Conservation (phyloP, 2,888 invertebrate genomes). For the Drosophila quasianomalipes region DNA sequence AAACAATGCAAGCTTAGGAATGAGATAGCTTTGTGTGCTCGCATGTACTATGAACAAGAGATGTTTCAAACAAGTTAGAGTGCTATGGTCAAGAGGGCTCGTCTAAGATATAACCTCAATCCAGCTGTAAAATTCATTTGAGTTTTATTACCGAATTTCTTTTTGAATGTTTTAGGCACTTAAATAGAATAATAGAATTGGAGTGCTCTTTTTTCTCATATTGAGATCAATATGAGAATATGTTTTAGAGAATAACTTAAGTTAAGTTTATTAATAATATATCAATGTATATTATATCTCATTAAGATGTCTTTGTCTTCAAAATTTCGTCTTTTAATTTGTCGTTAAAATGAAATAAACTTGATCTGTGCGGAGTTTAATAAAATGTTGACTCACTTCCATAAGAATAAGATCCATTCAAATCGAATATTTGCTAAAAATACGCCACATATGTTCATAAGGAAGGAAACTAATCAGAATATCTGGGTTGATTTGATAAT, state of each 20-base stretch:
- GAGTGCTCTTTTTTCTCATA: too few species aligned
- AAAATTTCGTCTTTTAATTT: neutral
- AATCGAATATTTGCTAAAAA: neutral
- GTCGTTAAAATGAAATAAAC: neutral
- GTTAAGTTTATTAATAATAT: too few species aligned
- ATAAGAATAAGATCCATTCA: neutral
- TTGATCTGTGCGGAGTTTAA: neutral
- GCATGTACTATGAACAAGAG: neutral
- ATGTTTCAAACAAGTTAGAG: neutral
- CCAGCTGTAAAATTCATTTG: neutral
- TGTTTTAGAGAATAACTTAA: neutral
- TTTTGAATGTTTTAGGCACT: neutral
- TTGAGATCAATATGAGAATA: neutral
- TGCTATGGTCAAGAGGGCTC: neutral
- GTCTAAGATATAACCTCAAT: neutral
- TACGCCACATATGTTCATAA: neutral
- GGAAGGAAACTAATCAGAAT: constrained; percentile 31
- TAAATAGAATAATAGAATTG: neutral
- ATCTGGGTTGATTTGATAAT: constrained; percentile 38
- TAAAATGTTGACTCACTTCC: neutral
- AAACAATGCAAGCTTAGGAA: neutral
- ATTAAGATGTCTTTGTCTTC: neutral
- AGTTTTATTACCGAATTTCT: neutral
- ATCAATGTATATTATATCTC: too few species aligned
- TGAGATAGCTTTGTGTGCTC: neutral